Conservation (phyloP, 2,888 invertebrate species). For the Cheilosia grossa region DNA sequence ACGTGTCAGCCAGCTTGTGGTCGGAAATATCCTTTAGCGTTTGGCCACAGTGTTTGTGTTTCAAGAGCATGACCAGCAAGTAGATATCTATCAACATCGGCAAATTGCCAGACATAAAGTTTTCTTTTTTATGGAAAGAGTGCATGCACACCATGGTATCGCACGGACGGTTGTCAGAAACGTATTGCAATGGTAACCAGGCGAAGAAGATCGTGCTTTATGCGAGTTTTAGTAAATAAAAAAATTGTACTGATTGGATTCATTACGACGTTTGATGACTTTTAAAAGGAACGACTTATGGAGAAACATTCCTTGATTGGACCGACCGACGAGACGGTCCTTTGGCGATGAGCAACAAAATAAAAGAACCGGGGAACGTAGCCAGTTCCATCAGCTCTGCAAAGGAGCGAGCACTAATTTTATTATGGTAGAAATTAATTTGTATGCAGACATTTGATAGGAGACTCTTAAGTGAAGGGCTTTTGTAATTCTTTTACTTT, state of each 20-base stretch:
- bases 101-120: conserved; percentile 31
- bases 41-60: conserved; percentile 35
- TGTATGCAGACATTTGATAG: conserved; percentile 41
- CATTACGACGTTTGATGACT: conserved; percentile 42
- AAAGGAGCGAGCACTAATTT: conserved; percentile 28
- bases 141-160: not conserved
- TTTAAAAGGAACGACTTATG: not conserved
- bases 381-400: not conserved
- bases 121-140: not conserved
- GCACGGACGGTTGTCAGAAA: not conserved
- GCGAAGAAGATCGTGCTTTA: not conserved
- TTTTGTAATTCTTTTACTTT: conserved; percentile 6
- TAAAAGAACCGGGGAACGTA: not conserved
- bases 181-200: conserved; percentile 1
- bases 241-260: conserved; percentile 37
- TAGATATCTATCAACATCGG: conserved; percentile 11
- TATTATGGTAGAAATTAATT: conserved; percentile 47
- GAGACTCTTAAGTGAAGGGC: conserved; percentile 10
- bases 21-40: not conserved
- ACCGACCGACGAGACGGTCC: not conserved
- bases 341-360: not conserved
- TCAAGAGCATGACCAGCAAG: conserved; percentile 15
- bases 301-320: no score
- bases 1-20: not conserved
- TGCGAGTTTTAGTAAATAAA: not conserved